These are phyloP conservation scores for Sceloporus tristichus DNA, from an alignment of 2,113 vertebrate species.

Conservation along the genomic window DNA sequence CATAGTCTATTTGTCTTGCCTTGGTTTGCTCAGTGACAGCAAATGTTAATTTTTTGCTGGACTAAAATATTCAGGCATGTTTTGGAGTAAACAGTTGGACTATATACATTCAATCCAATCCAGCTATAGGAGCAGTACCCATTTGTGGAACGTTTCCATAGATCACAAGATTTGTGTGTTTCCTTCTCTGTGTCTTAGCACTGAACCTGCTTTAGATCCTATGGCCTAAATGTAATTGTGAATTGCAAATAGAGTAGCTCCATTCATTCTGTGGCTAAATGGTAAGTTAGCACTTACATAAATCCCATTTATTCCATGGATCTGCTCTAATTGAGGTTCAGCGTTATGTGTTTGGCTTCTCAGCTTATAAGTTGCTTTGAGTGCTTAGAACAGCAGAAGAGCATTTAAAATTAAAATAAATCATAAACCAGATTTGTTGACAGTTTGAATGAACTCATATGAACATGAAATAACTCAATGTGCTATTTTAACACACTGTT, in stretches of 20 bases:
- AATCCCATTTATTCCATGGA: too few relatives aligned
- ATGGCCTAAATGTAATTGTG: too few relatives aligned
- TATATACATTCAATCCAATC: too few relatives aligned
- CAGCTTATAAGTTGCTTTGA: not conserved
- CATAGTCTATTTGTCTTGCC: constrained; percentile 30
- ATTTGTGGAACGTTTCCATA: not conserved
- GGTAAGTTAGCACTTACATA: too few relatives aligned
- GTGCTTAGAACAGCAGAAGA: not conserved
- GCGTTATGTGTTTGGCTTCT: not conserved
- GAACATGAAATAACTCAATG: constrained; percentile 8
- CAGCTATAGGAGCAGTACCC: too few relatives aligned
- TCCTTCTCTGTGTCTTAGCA: not conserved
- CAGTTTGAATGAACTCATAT: not conserved
- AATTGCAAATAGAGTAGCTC: too few relatives aligned
- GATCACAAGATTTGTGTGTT: not conserved
- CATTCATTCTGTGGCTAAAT: too few relatives aligned
- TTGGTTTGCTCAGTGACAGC: not conserved
- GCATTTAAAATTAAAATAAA: not conserved
- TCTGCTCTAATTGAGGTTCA: not conserved
- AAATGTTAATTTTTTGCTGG: not conserved
- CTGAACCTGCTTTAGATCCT: not conserved
- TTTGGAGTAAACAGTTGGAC: too few relatives aligned
- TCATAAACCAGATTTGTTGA: not conserved
- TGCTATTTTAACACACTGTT: not conserved
- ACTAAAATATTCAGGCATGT: not conserved